Evolutionary conservation across 1,140 invertebrate species (phyloP).

Genomic region (Eulimnadia texana): DNA sequence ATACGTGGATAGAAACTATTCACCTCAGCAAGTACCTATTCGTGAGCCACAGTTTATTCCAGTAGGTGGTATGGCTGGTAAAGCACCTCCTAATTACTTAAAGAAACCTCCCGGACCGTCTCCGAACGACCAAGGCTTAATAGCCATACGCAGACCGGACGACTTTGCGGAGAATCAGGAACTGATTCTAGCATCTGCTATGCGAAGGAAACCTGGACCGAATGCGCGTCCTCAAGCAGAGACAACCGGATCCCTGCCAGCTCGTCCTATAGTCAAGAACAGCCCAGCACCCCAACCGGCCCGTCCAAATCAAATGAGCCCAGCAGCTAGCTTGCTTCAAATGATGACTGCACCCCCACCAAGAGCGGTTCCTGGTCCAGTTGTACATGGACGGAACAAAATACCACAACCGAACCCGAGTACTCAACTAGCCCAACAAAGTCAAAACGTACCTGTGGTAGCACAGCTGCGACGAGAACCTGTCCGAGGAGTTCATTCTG

Average conservation of each 20-base stretch:
- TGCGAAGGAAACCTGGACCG: too few relatives aligned
- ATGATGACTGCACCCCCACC: not conserved
- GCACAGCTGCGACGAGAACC: too few relatives aligned
- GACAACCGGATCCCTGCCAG: not conserved
- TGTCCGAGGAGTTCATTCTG: too few relatives aligned
- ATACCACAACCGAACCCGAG: not conserved
- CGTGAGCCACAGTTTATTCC: conserved; percentile 9
- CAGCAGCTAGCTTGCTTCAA: not conserved
- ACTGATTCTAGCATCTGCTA: too few relatives aligned
- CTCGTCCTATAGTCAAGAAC: not conserved
- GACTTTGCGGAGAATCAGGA: too few relatives aligned
- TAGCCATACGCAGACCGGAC: not conserved
- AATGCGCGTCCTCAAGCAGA: too few relatives aligned
- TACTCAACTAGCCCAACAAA: not conserved
- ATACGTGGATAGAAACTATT: not conserved
- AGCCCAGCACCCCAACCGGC: not conserved
- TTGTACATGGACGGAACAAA: not conserved
- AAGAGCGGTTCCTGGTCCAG: not conserved
- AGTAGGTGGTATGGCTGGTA: not conserved
- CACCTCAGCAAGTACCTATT: not conserved
- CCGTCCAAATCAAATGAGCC: not conserved
- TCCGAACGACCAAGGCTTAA: not conserved
- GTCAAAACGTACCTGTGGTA: not conserved
- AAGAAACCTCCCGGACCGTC: not conserved
- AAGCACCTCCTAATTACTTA: not conserved